Percentiles rank a stretch among this genome's conserved stretches.
Conservation (phyloP, 2,797 vertebrate species). For the Fistularia commersonii region DNA sequence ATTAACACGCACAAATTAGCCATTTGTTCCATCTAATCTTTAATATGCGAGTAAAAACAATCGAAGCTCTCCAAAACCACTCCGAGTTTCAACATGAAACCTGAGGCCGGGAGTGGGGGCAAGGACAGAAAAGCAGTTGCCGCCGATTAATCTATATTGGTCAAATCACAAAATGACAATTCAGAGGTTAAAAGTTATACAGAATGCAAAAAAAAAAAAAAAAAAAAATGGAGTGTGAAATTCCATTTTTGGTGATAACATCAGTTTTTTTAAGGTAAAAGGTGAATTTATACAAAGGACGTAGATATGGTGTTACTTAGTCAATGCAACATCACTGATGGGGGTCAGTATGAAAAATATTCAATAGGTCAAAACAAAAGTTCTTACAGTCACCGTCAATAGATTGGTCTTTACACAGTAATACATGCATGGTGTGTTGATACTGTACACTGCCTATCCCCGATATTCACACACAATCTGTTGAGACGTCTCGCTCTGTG, state of each 20-base stretch:
- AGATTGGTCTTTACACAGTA: too few relatives aligned
- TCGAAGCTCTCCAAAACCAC: background rate
- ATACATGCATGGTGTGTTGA: too few relatives aligned
- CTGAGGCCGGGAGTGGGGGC: too few relatives aligned
- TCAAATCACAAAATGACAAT: constrained; percentile 30
- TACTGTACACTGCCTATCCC: constrained; percentile 1
- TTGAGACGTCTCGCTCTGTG: background rate
- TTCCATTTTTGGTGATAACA: background rate
- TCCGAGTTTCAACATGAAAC: too few relatives aligned
- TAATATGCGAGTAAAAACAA: background rate
- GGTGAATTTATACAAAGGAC: too few relatives aligned
- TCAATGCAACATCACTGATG: too few relatives aligned
- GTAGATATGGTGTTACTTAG: too few relatives aligned
- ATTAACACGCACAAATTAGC: background rate
- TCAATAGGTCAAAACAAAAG: too few relatives aligned
- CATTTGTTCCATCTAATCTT: background rate
- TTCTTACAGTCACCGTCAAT: too few relatives aligned
- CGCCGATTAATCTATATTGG: constrained; percentile 26
- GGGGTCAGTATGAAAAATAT: too few relatives aligned
- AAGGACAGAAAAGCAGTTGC: constrained; percentile 7
- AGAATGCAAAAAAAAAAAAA: constrained; percentile 16
- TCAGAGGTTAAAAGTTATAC: constrained; percentile 25
- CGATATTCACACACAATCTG: constrained; percentile 13
- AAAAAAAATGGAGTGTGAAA: constrained; percentile 7
- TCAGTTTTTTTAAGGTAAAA: too few relatives aligned